Evolutionary conservation across 2,888 invertebrate species (phyloP).

Genomic region (Noctua janthe): DNA sequence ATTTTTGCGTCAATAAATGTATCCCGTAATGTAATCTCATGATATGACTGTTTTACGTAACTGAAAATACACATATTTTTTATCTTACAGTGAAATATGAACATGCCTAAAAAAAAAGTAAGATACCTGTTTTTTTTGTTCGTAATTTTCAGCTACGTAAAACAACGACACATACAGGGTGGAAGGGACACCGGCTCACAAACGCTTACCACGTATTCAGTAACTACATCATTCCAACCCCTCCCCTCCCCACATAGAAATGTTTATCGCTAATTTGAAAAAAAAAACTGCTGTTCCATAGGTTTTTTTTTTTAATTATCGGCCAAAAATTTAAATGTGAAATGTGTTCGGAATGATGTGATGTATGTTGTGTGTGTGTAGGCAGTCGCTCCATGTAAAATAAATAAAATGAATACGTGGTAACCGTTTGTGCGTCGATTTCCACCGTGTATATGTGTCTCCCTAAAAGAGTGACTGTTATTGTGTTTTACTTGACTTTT

Average conservation of each 20-base stretch:
- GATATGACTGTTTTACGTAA: constrained; percentile 24
- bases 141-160: neutral
- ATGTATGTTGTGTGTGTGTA: too few species aligned
- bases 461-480: constrained; percentile 2
- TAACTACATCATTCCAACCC: neutral
- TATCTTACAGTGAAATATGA: neutral
- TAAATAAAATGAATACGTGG: neutral
- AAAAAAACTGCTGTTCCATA: neutral
- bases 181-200: neutral
- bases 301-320: neutral
- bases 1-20: neutral
- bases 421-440: neutral
- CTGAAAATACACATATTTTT: constrained; percentile 2
- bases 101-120: neutral
- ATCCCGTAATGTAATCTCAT: constrained; percentile 25
- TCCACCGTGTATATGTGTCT: neutral
- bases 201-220: neutral
- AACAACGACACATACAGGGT: neutral
- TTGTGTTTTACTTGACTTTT: constrained; percentile 33
- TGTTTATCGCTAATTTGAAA: neutral
- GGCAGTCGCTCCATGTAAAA: too few species aligned
- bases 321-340: neutral
- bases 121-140: neutral
- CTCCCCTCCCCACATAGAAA: too few species aligned
- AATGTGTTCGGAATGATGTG: neutral